Evolutionary conservation across 2,888 invertebrate genomes (phyloP), one percentile per base, ranked within the genome.

Genomic region (Habrosyne pyritoides): DNA sequence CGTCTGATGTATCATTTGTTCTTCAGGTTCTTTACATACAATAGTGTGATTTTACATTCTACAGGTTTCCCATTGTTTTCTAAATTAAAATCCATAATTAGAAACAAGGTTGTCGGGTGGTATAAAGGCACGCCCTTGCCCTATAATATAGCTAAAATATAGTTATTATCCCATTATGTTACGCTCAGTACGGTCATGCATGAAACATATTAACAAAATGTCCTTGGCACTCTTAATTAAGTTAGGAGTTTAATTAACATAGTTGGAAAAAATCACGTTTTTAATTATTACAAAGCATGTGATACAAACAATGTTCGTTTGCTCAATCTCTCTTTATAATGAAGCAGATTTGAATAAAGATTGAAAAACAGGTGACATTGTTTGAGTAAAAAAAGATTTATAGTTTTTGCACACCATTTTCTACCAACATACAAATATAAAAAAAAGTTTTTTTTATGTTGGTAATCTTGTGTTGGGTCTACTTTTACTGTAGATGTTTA

Each of bases 151-250:
- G 42, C 18, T 42, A 57, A 67, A 70, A 63, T 57, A 66, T 61
- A 57, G 63, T 55, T 54, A 64, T 62, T 64, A 69, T 62, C 54
- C 24, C 48, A 70, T 66, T 62, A 65, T 36, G 52, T 56, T 69
- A 75, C 73, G 72, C 69, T 66, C 65, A 61, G 53, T 59, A 63
- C 54, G 60, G 66, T 65, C 69, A 68, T 70, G 69, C 71, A 70
- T 72, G 71, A 63, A 61, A 59, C 67, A 62, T 70, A 73, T 65
- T 65, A 63, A 54, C 59, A 53, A 12, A 53, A n/a, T 56, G 67
- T 66, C 79, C 79, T 78, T 79, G 79, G 61, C 79, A 74, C 56
- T 18, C 65, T 47, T 66, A 57, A 63, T 67, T 61, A 63, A 64
- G 47, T 60, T 61, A 61, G 50, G 63, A 67, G 62, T 56, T 63